Percentiles rank a stretch among this genome's conserved stretches.
Evolutionary conservation across 2,797 vertebrate genomes (phyloP).

Genomic region (Platyrinchus mystaceus): DNA sequence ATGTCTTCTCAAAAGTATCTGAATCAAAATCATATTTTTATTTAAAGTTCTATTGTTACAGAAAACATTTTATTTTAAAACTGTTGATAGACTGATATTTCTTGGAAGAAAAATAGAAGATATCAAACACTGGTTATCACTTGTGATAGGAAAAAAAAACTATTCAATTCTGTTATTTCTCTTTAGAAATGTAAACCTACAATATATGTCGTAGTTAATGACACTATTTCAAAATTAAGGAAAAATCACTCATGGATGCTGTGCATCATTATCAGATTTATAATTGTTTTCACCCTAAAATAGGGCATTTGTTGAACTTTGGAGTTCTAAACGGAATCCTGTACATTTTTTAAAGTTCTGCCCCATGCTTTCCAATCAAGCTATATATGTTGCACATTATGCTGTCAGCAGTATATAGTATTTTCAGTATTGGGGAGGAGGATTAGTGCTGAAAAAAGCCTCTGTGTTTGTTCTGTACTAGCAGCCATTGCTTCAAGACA

Average conservation of each 20-base stretch:
- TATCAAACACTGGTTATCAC: constrained; percentile 81
- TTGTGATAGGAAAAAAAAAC: constrained; percentile 80
- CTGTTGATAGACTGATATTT: constrained; percentile 80
- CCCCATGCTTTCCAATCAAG: constrained; percentile 75
- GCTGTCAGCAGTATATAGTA: constrained; percentile 68
- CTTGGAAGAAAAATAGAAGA: constrained; percentile 82
- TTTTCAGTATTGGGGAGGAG: constrained; percentile 68
- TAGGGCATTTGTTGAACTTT: constrained; percentile 85
- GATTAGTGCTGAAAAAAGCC: constrained; percentile 64
- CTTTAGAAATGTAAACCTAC: constrained; percentile 85
- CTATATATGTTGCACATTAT: constrained; percentile 72
- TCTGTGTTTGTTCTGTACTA: constrained; percentile 62
- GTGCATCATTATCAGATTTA: constrained; percentile 82
- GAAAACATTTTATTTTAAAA: constrained; percentile 82
- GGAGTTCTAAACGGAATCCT: constrained; percentile 82
- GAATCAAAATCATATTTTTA: constrained; percentile 82
- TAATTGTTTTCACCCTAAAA: constrained; percentile 84
- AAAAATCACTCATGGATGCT: constrained; percentile 81
- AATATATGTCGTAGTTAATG: constrained; percentile 80
- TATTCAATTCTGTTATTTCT: constrained; percentile 82
- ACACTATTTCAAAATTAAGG: constrained; percentile 78
- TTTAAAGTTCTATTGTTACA: constrained; percentile 81
- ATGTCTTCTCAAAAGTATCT: constrained; percentile 78
- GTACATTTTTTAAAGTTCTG: constrained; percentile 80
- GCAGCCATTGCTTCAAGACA: constrained; percentile 63